Percentiles rank a stretch among this genome's conserved stretches.
These are phyloP conservation scores for Bimastos eiseni DNA, from an alignment of 2,888 invertebrate genomes.

Conservation along the genomic window DNA sequence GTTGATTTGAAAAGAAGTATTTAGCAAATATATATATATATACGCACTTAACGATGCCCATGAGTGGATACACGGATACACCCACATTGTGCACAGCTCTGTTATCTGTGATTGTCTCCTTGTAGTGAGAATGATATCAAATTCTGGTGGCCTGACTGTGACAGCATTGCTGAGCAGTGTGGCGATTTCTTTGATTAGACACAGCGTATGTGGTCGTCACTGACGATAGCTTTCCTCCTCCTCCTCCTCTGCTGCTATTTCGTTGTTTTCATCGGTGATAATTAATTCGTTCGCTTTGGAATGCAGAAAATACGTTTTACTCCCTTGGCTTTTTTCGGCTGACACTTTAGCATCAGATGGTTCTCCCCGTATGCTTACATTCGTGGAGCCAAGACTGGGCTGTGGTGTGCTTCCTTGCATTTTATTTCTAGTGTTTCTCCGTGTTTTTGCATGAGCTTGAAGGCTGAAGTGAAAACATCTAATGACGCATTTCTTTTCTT, in stretches of 20 bases:
- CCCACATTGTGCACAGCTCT: neutral
- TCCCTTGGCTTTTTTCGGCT: conserved; percentile 9
- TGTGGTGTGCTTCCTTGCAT: neutral
- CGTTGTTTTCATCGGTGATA: neutral
- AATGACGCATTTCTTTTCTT: neutral
- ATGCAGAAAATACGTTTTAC: neutral
- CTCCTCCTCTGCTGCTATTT: neutral
- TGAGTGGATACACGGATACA: conserved; percentile 82
- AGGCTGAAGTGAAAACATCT: neutral
- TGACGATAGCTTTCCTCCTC: neutral
- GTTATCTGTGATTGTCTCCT: conserved; percentile 25
- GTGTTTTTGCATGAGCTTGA: neutral
- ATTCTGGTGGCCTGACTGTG: conserved; percentile 37
- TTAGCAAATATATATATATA: no score
- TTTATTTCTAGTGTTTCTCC: neutral
- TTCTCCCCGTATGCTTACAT: neutral
- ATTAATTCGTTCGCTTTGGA: neutral
- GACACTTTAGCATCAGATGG: neutral
- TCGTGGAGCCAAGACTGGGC: neutral
- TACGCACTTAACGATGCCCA: conserved; percentile 53
- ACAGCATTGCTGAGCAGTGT: conserved; percentile 30
- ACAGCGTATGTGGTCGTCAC: neutral
- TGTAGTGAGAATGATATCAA: conserved; percentile 33
- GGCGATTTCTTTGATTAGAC: conserved; percentile 1
- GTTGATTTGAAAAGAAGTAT: no score